phyloP scores from a whole-genome alignment of 2,797 vertebrate genomes.

The Phyllotis vaccarum region DNA sequence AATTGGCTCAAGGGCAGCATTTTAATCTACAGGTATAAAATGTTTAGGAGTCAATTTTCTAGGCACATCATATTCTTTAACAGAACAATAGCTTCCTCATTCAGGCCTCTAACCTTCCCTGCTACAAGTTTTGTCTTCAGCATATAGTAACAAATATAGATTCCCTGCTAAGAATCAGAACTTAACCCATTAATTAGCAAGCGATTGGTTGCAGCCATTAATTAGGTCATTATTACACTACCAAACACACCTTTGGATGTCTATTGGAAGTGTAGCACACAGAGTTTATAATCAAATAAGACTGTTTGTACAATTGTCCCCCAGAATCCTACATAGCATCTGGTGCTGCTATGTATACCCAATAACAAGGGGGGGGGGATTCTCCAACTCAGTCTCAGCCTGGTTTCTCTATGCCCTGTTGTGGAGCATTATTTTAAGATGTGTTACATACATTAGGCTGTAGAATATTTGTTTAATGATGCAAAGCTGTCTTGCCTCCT shows the following conservation, averaged over 20 bases:
- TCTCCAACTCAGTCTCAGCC: background rate
- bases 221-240: background rate
- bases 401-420: background rate
- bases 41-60: background rate
- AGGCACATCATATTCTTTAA: background rate
- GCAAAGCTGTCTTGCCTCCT: background rate
- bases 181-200: background rate
- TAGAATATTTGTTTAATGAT: background rate
- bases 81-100: background rate
- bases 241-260: background rate
- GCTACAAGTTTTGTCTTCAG: background rate
- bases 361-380: background rate
- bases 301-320: background rate
- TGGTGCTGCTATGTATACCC: background rate
- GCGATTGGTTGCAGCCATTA: background rate
- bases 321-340: background rate
- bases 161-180: background rate
- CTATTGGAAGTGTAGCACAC: background rate
- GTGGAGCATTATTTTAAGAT: no score
- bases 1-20: background rate
- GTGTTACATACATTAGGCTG: no score
- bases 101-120: accelerated
- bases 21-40: background rate
- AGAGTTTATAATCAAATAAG: background rate
- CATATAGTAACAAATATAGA: background rate